phyloP scores from a whole-genome alignment of 2,797 vertebrate genomes.

The Decapterus maruadsi region DNA sequence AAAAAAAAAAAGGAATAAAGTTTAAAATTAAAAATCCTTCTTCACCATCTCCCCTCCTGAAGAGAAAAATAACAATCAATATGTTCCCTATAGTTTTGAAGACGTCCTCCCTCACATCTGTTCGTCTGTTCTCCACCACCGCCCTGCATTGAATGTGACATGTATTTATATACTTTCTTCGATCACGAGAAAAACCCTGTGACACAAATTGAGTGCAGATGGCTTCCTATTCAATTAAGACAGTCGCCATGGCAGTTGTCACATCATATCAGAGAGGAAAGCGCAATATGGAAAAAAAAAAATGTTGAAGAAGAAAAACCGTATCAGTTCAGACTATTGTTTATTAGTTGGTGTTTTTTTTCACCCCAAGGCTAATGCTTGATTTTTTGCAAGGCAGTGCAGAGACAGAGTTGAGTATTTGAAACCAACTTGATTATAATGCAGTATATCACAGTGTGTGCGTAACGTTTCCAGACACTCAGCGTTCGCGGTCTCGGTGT shows the following conservation, averaged over 20 bases:
- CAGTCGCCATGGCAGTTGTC: conserved; percentile 58
- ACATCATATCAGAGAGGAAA: conserved; percentile 44
- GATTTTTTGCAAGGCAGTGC: not conserved
- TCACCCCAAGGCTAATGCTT: not conserved
- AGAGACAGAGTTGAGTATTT: not conserved
- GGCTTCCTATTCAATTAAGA: conserved; percentile 63
- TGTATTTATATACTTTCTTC: conserved; percentile 40
- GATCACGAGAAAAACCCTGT: conserved; percentile 33
- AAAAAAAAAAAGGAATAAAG: too few relatives aligned
- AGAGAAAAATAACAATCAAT: conserved; percentile 58
- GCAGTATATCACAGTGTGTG: conserved; percentile 6
- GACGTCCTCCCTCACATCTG: conserved; percentile 76
- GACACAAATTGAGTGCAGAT: conserved; percentile 43
- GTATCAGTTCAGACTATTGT: not conserved
- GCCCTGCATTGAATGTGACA: conserved; percentile 32
- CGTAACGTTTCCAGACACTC: conserved; percentile 33
- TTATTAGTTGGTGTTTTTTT: conserved; percentile 4
- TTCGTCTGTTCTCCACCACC: conserved; percentile 73
- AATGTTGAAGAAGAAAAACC: conserved; percentile 4
- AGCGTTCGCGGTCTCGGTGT: conserved; percentile 8
- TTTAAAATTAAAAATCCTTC: conserved; percentile 40
- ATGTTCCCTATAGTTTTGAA: conserved; percentile 42
- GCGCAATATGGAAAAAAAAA: not conserved
- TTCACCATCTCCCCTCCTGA: conserved; percentile 53
- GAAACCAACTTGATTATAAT: conserved; percentile 11